Conservation (phyloP, 2,797 vertebrate species). For the Anas capensis region DNA sequence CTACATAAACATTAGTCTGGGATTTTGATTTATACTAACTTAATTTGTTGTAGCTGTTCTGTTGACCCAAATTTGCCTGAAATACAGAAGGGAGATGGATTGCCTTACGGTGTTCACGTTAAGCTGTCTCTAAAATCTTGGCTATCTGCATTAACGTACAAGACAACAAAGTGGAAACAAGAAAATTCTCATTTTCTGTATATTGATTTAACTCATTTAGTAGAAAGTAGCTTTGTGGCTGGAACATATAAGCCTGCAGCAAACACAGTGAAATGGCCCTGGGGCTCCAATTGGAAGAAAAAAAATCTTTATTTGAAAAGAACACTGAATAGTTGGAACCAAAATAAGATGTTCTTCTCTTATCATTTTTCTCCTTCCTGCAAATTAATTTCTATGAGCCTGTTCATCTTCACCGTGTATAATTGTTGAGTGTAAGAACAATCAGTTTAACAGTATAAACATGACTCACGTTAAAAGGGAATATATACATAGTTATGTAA, state of each 20-base stretch:
- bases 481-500: neutral
- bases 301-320: neutral
- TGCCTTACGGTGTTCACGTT: neutral
- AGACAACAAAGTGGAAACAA: conserved; percentile 15
- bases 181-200: neutral
- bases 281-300: neutral
- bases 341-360: neutral
- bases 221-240: neutral
- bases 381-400: neutral
- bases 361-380: neutral
- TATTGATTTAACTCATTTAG: conserved; percentile 20
- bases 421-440: neutral
- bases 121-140: neutral
- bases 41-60: conserved; percentile 27
- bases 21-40: conserved; percentile 54
- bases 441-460: neutral
- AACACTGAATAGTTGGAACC: neutral
- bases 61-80: conserved; percentile 17
- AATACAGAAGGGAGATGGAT: conserved; percentile 13
- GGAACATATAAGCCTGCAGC: neutral
- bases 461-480: neutral
- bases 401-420: neutral
- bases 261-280: neutral
- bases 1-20: conserved; percentile 24
- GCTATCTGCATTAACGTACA: neutral